phyloP scores from a whole-genome alignment of 2,888 invertebrate species.

The Hipparchia sbordonii region DNA sequence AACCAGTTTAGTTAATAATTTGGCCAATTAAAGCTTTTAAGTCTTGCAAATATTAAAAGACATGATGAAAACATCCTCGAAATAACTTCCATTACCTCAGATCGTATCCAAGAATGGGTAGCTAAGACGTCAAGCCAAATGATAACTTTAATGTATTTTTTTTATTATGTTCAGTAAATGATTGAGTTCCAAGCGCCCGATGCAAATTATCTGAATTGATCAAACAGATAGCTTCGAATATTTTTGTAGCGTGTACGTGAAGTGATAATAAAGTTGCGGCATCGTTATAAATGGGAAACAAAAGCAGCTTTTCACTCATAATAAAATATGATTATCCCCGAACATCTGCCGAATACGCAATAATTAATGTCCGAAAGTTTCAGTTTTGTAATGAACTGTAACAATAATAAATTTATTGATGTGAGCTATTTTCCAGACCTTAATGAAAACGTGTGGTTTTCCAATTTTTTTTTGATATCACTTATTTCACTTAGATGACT shows the following conservation, averaged over 20 bases:
- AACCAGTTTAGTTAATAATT: too few species aligned
- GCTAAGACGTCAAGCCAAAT: too few species aligned
- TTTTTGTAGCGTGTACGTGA: conserved; percentile 20
- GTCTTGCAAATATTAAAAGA: too few species aligned
- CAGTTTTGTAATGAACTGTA: conserved; percentile 36
- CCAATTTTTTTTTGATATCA: background rate
- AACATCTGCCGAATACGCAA: conserved; percentile 38
- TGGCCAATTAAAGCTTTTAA: too few species aligned
- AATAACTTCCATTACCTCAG: too few species aligned
- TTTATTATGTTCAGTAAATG: background rate
- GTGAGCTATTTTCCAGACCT: conserved; percentile 22
- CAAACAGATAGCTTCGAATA: conserved; percentile 23
- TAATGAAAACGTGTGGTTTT: conserved; percentile 6
- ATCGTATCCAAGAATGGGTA: too few species aligned
- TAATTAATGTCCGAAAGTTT: conserved; percentile 38
- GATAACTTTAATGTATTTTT: background rate
- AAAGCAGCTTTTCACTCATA: conserved; percentile 33
- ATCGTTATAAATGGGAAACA: conserved; percentile 38
- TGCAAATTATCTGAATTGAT: conserved; percentile 19
- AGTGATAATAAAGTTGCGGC: conserved; percentile 29
- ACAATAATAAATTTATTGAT: conserved; percentile 34
- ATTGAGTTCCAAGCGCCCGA: conserved; percentile 1
- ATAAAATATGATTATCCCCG: conserved; percentile 39
- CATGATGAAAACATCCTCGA: too few species aligned
- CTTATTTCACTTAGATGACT: too few species aligned